Evolutionary conservation across 2,797 vertebrate species (phyloP).

Genomic region (Sylvia borin): DNA sequence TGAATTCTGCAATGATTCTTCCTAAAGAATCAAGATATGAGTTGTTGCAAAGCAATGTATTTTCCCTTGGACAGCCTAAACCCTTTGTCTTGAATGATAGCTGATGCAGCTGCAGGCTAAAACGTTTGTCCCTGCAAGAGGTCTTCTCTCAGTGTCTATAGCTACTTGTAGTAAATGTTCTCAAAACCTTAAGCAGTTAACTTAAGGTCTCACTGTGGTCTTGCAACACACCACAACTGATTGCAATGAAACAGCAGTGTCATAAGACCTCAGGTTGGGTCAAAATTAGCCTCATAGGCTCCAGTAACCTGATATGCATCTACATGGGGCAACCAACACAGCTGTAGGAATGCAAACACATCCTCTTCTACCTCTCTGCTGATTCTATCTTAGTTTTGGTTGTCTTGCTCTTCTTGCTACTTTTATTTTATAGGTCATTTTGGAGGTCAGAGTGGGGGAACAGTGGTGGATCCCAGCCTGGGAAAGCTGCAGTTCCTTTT

Average conservation of each 20-base stretch:
- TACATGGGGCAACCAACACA: not conserved
- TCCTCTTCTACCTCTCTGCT: not conserved
- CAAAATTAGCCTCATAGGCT: not conserved
- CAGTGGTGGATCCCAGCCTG: not conserved
- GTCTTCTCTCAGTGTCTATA: not conserved
- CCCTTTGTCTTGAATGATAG: not conserved
- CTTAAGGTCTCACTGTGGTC: not conserved
- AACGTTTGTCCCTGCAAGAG: not conserved
- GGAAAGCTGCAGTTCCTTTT: not conserved
- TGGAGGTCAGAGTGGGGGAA: fast-evolving
- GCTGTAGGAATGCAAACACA: fast-evolving
- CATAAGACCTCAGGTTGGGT: not conserved
- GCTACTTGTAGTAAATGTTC: not conserved
- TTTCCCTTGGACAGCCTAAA: not conserved
- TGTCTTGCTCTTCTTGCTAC: not conserved
- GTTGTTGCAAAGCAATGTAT: not conserved
- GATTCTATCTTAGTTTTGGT: not conserved
- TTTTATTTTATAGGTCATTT: not conserved
- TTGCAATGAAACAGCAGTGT: not conserved
- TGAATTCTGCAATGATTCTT: not conserved
- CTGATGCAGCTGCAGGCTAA: not conserved
- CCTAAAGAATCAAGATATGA: not conserved
- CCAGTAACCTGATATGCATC: not conserved
- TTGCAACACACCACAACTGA: not conserved
- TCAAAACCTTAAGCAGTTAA: not conserved